phyloP scores from a whole-genome alignment of 2,797 vertebrate species.

The Todus mexicanus region DNA sequence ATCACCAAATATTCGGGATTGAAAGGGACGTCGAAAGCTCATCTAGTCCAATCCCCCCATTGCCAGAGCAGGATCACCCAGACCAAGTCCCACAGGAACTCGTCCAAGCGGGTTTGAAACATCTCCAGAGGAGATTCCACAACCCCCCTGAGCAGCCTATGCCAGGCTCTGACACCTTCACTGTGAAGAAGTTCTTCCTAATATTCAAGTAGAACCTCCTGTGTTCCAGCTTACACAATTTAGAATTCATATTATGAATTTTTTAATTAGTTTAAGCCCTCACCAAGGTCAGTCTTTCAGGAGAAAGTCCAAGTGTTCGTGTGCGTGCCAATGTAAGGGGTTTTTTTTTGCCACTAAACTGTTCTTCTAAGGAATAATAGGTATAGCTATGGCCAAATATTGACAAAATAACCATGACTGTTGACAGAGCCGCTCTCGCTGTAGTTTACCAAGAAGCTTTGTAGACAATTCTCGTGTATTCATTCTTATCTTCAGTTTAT shows the following conservation, averaged over 20 bases:
- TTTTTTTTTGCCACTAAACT: background rate
- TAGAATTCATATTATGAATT: background rate
- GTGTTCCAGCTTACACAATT: no score
- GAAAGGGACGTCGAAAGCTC: no score
- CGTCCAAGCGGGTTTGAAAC: no score
- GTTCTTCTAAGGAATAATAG: background rate
- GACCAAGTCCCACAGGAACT: no score
- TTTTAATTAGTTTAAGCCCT: background rate
- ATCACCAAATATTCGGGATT: no score
- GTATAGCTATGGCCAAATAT: background rate
- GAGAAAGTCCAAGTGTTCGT: rapidly evolving
- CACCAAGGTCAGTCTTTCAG: background rate
- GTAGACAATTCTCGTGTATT: background rate
- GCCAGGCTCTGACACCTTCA: no score
- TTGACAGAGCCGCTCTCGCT: background rate
- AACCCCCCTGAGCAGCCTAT: no score
- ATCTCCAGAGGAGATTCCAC: no score
- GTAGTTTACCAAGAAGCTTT: background rate
- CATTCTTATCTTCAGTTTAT: background rate
- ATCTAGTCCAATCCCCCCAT: no score
- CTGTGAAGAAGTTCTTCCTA: no score
- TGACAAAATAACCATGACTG: background rate
- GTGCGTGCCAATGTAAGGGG: rapidly evolving
- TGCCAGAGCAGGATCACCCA: no score
- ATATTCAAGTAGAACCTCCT: no score